Conservation (phyloP, 2,888 invertebrate genomes). For the Archips crataeganus region DNA sequence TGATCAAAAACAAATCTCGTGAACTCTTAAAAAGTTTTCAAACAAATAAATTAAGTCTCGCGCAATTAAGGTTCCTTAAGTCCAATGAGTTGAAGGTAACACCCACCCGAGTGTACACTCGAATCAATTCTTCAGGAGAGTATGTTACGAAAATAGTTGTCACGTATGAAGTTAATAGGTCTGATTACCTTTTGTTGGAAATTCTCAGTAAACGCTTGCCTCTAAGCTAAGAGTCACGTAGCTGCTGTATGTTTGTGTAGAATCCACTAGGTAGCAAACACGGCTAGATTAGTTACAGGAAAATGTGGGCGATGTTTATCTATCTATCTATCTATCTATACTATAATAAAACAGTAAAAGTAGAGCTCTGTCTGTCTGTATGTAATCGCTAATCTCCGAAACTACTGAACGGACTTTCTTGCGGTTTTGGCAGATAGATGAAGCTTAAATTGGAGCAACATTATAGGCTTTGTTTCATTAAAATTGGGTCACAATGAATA, state of each 20-base stretch:
- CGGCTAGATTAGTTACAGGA: background rate
- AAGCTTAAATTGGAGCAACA: too few relatives aligned
- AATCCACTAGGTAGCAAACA: constrained; percentile 17
- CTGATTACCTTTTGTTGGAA: constrained; percentile 30
- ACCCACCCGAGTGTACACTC: background rate
- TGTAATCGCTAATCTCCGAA: too few relatives aligned
- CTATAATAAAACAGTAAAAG: too few relatives aligned
- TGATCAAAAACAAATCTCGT: constrained; percentile 18
- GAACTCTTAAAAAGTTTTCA: background rate
- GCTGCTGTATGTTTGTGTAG: constrained; percentile 20
- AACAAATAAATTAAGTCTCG: constrained; percentile 4
- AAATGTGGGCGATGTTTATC: background rate
- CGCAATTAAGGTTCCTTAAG: background rate
- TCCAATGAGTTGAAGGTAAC: background rate
- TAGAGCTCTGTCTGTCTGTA: too few relatives aligned
- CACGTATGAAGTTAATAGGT: constrained; percentile 38
- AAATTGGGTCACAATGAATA: too few relatives aligned
- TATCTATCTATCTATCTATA: too few relatives aligned
- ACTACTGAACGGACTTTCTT: too few relatives aligned
- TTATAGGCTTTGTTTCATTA: too few relatives aligned
- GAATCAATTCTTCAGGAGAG: background rate
- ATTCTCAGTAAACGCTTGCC: constrained; percentile 28
- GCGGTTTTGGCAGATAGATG: too few relatives aligned
- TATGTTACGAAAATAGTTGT: constrained; percentile 14
- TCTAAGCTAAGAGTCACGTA: constrained; percentile 33